Conservation (phyloP, 1,140 invertebrate genomes). For the Mercenaria mercenaria region DNA sequence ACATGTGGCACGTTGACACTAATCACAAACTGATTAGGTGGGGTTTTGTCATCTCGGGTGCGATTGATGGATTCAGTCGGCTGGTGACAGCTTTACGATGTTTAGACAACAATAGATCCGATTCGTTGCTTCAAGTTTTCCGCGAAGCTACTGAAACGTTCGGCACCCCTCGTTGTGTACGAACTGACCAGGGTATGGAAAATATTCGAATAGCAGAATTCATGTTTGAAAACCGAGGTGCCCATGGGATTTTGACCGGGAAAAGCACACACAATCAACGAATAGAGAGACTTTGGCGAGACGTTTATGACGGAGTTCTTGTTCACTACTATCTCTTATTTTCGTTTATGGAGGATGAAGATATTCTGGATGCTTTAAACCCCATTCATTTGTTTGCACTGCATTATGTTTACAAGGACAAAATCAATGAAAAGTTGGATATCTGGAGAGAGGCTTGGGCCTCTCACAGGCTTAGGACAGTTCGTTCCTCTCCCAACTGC, state of each 20-base stretch:
- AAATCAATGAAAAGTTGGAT: slow-evolving; percentile 49
- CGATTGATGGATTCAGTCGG: slow-evolving; percentile 70
- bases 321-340: slow-evolving; percentile 63
- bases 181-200: slow-evolving; percentile 68
- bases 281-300: slow-evolving; percentile 69
- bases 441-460: slow-evolving; percentile 48
- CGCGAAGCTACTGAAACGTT: slow-evolving; percentile 19
- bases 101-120: slow-evolving; percentile 63
- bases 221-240: slow-evolving; percentile 59
- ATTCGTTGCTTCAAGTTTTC: slow-evolving; percentile 55
- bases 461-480: slow-evolving; percentile 59
- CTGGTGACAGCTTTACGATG: slow-evolving; percentile 58
- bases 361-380: slow-evolving; percentile 56
- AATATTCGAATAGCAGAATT: slow-evolving; percentile 58
- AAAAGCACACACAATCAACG: slow-evolving; percentile 69
- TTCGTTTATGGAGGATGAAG: slow-evolving; percentile 64
- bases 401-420: slow-evolving; percentile 49
- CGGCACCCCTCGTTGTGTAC: slow-evolving; percentile 47
- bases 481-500: slow-evolving; percentile 38
- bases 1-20: slow-evolving; percentile 67
- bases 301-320: slow-evolving; percentile 64
- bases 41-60: slow-evolving; percentile 66
- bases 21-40: slow-evolving; percentile 69
- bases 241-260: slow-evolving; percentile 58
- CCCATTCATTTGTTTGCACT: slow-evolving; percentile 35